Conservation (phyloP, 1,140 invertebrate genomes). For the Drosophila malerkotliana region DNA sequence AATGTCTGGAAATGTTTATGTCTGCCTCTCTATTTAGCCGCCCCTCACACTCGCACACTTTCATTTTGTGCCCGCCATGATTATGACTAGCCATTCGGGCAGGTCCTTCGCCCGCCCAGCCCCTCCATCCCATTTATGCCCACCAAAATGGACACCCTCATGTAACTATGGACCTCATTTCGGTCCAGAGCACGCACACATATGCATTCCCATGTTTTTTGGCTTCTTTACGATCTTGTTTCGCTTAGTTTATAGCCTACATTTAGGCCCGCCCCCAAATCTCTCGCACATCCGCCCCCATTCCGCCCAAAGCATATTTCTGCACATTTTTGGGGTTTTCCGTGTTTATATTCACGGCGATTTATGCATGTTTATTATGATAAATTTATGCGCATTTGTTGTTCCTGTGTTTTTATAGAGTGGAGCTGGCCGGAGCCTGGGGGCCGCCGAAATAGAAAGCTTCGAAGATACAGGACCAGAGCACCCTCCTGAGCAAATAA, state of each 20-base stretch:
- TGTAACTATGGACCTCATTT: constrained; percentile 30
- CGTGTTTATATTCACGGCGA: constrained; percentile 65
- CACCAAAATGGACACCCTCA: constrained; percentile 1
- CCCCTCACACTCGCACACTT: background rate
- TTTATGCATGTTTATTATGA: constrained; percentile 78
- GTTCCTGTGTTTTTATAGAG: constrained; percentile 59
- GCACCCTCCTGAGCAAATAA: constrained; percentile 23
- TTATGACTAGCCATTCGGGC: constrained; percentile 71
- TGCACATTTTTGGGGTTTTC: constrained; percentile 46
- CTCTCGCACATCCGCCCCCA: constrained; percentile 12
- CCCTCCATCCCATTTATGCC: background rate
- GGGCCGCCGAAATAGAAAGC: constrained; percentile 14
- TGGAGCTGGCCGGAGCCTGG: background rate
- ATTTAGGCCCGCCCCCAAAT: constrained; percentile 38
- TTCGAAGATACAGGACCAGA: constrained; percentile 10
- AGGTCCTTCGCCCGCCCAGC: constrained; percentile 9
- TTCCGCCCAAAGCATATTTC: constrained; percentile 59
- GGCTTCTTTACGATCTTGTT: constrained; percentile 63
- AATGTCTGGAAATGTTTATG: constrained; percentile 56
- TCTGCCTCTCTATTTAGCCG: constrained; percentile 13
- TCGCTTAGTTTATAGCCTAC: constrained; percentile 72
- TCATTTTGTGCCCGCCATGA: constrained; percentile 17
- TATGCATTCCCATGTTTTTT: constrained; percentile 60
- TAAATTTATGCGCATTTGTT: constrained; percentile 76
- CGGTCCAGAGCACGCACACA: constrained; percentile 37